phyloP scores from a whole-genome alignment of 2,113 vertebrate genomes.

The Anthoscopus minutus region DNA sequence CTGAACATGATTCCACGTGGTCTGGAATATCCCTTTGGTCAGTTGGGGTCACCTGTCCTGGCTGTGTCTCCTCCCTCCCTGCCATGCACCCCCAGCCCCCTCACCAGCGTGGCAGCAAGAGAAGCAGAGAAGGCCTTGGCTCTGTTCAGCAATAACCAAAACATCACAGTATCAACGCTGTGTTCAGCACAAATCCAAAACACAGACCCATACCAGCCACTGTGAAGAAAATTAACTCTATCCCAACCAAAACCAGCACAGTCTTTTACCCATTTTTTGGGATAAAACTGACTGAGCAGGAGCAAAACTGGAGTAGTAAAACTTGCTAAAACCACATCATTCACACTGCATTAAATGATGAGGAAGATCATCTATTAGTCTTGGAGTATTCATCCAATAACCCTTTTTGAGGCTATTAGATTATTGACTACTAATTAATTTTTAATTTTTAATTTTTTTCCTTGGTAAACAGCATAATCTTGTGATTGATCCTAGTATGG shows the following conservation, averaged over 20 bases:
- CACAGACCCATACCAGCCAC: neutral
- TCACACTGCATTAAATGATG: neutral
- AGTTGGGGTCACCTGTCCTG: neutral
- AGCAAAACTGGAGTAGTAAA: neutral
- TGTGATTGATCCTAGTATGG: neutral
- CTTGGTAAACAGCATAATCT: neutral
- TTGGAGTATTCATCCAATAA: neutral
- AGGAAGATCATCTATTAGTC: neutral
- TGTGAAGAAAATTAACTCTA: neutral
- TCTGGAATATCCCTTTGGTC: neutral
- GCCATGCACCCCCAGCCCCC: neutral
- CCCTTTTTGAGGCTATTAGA: neutral
- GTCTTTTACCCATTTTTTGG: neutral
- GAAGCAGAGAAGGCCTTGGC: neutral
- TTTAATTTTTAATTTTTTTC: no score
- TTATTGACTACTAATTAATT: neutral
- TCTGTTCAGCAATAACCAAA: neutral
- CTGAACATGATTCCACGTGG: fast-evolving
- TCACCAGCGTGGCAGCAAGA: fast-evolving
- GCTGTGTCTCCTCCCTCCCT: neutral
- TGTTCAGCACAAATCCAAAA: neutral
- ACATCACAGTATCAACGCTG: fast-evolving
- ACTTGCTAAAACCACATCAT: neutral
- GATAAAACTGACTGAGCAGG: neutral
- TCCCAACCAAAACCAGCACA: neutral